Base-by-base conservation (phyloP, 1,140 invertebrate species). In the Hyles euphorbiae region DNA sequence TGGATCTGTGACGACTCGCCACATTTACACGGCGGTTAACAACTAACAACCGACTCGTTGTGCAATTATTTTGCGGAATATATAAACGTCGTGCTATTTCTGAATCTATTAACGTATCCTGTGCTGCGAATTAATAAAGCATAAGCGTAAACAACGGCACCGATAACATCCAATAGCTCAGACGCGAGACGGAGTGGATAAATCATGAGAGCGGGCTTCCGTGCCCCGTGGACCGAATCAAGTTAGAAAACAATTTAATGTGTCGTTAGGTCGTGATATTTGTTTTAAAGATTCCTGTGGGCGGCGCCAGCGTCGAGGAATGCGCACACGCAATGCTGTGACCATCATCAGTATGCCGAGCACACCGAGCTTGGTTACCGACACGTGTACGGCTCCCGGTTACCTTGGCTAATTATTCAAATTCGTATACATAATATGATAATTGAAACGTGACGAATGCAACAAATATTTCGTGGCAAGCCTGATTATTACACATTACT, bases 331-430 rank as follows among this genome's bases (percentile, higher is more conserved):
- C 75, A 74, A 68, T 61, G 72, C 72, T 69, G 61, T 61, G 56
- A 70, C 46, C 68, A 66, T 70, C 74, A 85, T 87, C 76, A 80
- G 78, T 82, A 88, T 86, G 74, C 83, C 51, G 59, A 66, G 51
- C 84, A 77, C 76, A 78, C 43, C 60, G 53, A 52, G 45, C 64
- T 65, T 72, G 74, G 73, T 73, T 76, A 76, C 78, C 74, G 68
- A 85, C 82, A 86, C 78, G 72, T 84, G 84, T 87, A 76, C 60
- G 12, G 57, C 70, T 70, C 60, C 62, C 67, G 60, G 65, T 73
- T 82, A 72, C 74, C 76, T 82, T 77, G 69, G 66, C 66, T 76
- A 81, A 83, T 82, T 77, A 83, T 76, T 73, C 57, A 56, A 73
- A 76, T 76, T 72, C 68, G 61, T 67, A 73, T 72, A 56, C 59